These are phyloP conservation scores for Pavo muticus DNA, from an alignment of 2,113 vertebrate species.

Conservation along the genomic window DNA sequence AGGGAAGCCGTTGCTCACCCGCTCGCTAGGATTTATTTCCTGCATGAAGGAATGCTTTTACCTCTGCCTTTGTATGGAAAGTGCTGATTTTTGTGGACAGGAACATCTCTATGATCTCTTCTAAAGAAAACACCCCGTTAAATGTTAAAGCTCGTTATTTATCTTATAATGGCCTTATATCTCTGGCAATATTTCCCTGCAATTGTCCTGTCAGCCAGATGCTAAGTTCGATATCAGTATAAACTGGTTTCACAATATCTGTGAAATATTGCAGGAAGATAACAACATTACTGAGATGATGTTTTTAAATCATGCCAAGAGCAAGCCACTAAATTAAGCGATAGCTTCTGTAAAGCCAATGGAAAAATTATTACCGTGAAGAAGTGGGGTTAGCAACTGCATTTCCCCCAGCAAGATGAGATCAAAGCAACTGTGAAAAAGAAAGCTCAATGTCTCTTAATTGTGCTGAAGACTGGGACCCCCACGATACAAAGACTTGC, in stretches of 20 bases:
- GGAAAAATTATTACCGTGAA: constrained; percentile 1
- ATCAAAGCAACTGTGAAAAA: neutral
- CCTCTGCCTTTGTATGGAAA: neutral
- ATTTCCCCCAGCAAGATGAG: constrained; percentile 8
- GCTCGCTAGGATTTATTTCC: constrained; percentile 1
- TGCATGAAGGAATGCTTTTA: neutral
- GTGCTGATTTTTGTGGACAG: neutral
- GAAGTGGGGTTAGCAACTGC: neutral
- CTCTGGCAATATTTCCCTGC: constrained; percentile 35
- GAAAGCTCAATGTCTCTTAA: constrained; percentile 9
- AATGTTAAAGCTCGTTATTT: constrained; percentile 56
- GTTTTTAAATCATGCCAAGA: constrained; percentile 42
- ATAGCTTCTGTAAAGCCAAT: neutral
- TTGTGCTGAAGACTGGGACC: constrained; percentile 5
- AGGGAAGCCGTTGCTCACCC: neutral
- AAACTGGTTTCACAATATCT: neutral
- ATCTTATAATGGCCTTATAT: constrained; percentile 7
- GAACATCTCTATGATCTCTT: neutral
- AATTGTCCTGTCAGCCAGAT: constrained; percentile 50
- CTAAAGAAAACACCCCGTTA: constrained; percentile 40
- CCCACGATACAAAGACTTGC: neutral
- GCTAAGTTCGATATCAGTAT: constrained; percentile 45
- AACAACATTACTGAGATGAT: constrained; percentile 17
- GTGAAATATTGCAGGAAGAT: constrained; percentile 55
- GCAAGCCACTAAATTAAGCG: neutral